phyloP scores from a whole-genome alignment of 2,797 vertebrate species.

The Florisuga fusca region DNA sequence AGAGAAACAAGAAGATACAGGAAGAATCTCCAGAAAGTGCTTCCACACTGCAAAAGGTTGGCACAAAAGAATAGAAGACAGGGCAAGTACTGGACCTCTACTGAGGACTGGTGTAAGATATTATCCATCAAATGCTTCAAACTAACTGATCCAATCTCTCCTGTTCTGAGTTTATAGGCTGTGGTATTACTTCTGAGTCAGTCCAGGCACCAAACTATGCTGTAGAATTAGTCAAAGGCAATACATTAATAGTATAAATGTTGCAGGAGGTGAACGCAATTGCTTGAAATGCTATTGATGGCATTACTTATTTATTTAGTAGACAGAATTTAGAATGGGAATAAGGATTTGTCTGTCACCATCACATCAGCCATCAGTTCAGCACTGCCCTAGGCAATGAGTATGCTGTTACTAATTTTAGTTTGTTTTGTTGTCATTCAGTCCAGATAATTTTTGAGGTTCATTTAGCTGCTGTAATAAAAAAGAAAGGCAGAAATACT shows the following conservation, averaged over 20 bases:
- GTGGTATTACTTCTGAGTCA: not conserved
- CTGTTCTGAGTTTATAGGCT: not conserved
- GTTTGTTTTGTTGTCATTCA: slow-evolving; percentile 64
- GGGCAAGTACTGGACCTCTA: not conserved
- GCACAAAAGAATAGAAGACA: not conserved
- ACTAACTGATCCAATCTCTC: not conserved
- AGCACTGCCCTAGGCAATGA: slow-evolving; percentile 49
- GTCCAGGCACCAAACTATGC: not conserved
- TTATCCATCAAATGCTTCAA: not conserved
- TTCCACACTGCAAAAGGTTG: not conserved
- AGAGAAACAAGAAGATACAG: not conserved
- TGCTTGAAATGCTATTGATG: slow-evolving; percentile 53
- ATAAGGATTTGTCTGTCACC: slow-evolving; percentile 74
- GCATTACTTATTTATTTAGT: slow-evolving; percentile 64
- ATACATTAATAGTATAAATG: slow-evolving; percentile 7
- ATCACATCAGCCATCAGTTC: slow-evolving; percentile 67
- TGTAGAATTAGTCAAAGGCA: not conserved
- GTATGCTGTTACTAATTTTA: slow-evolving; percentile 72
- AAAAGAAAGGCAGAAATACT: slow-evolving; percentile 46
- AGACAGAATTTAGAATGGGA: slow-evolving; percentile 71
- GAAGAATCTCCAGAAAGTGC: not conserved
- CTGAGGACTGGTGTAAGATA: not conserved
- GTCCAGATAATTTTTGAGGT: slow-evolving; percentile 65
- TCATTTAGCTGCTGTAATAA: slow-evolving; percentile 61
- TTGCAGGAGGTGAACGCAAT: slow-evolving; percentile 36